Percentiles rank a stretch among this genome's conserved stretches.
These are phyloP conservation scores for Neoniphon sammara DNA, from an alignment of 2,797 vertebrate species.

Conservation along the genomic window DNA sequence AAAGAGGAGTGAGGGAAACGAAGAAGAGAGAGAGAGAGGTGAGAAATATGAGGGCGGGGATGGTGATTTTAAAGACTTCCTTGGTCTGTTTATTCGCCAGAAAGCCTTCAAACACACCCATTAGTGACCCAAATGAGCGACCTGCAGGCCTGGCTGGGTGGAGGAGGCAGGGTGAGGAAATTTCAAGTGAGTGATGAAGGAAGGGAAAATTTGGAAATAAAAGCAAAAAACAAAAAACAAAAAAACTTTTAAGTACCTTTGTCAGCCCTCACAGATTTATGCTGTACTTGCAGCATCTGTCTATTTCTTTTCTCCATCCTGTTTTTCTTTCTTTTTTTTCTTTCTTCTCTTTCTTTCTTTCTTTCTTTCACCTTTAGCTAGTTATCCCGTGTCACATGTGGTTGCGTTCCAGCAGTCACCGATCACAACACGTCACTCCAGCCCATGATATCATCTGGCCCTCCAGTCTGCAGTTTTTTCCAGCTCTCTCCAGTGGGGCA, in stretches of 20 bases:
- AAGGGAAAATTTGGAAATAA: neutral
- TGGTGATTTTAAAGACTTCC: slow-evolving; percentile 95
- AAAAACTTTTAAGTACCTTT: too few species aligned
- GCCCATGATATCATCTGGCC: slow-evolving; percentile 48
- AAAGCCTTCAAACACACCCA: slow-evolving; percentile 93
- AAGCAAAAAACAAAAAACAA: too few species aligned
- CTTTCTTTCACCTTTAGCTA: slow-evolving; percentile 43
- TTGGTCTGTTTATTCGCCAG: slow-evolving; percentile 93
- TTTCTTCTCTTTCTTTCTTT: slow-evolving; percentile 76
- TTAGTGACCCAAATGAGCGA: slow-evolving; percentile 94
- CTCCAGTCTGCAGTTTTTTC: slow-evolving; percentile 18
- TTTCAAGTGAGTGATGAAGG: neutral
- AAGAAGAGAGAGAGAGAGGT: slow-evolving; percentile 50
- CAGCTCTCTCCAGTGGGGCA: slow-evolving; percentile 26
- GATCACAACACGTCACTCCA: slow-evolving; percentile 58
- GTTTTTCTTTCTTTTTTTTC: neutral
- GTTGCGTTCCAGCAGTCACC: slow-evolving; percentile 43
- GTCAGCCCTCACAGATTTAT: too few species aligned
- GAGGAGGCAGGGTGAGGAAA: neutral
- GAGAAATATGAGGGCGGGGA: slow-evolving; percentile 14
- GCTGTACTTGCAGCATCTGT: neutral
- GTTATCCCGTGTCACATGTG: slow-evolving; percentile 35
- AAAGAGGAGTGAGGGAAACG: slow-evolving; percentile 53
- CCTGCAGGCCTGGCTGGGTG: slow-evolving; percentile 78
- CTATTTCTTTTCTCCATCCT: neutral